phyloP scores from a whole-genome alignment of 2,888 invertebrate genomes.

The Lasioglossum morio region DNA sequence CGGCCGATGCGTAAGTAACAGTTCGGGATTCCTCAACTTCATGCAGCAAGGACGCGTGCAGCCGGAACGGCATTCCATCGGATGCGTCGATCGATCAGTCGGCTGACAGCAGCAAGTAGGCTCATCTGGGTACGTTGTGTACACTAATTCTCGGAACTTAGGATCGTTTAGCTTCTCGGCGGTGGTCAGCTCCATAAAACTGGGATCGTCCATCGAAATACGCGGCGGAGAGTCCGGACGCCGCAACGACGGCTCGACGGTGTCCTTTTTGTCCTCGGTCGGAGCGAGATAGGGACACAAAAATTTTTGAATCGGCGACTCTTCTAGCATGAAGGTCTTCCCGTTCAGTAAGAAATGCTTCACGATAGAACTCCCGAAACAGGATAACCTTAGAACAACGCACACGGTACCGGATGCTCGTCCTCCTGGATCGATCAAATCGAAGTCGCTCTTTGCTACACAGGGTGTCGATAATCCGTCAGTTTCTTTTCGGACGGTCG shows the following conservation, averaged over 20 bases:
- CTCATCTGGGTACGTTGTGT: constrained; percentile 75
- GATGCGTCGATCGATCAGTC: constrained; percentile 41
- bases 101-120: constrained; percentile 73
- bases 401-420: constrained; percentile 69
- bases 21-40: constrained; percentile 60
- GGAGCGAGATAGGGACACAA: neutral
- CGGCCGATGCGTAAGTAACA: constrained; percentile 5
- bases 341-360: constrained; percentile 67
- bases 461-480: constrained; percentile 56
- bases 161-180: constrained; percentile 79
- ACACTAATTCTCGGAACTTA: constrained; percentile 73
- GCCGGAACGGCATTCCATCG: constrained; percentile 71
- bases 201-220: constrained; percentile 70
- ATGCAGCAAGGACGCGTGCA: constrained; percentile 73
- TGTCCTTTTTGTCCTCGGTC: neutral
- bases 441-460: constrained; percentile 56
- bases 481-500: constrained; percentile 51
- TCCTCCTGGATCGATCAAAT: constrained; percentile 59
- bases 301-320: constrained; percentile 52
- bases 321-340: constrained; percentile 67
- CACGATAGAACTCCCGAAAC: constrained; percentile 70
- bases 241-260: constrained; percentile 44
- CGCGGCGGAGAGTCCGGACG: constrained; percentile 66
- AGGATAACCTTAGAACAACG: constrained; percentile 72
- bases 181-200: constrained; percentile 72